phyloP scores from a whole-genome alignment of 1,140 invertebrate species.

The Macrotrachela quadricornifera region DNA sequence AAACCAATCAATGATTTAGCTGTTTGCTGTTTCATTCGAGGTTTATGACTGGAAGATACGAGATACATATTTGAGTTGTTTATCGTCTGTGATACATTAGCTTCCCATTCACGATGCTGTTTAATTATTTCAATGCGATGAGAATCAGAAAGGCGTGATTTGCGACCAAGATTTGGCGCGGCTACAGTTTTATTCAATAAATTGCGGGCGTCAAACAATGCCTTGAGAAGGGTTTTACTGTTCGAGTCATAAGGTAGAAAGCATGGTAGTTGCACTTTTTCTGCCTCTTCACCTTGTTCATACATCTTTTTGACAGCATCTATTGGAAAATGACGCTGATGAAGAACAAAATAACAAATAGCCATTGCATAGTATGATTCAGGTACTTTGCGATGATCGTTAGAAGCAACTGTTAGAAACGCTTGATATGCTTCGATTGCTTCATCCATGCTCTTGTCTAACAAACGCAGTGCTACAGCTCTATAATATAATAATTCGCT shows the following conservation, averaged over 20 bases:
- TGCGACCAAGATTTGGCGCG: too few relatives aligned
- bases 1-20: not conserved
- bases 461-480: too few relatives aligned
- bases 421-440: not conserved
- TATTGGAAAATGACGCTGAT: too few relatives aligned
- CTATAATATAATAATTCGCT: too few relatives aligned
- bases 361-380: not conserved
- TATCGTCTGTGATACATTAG: too few relatives aligned
- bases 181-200: too few relatives aligned
- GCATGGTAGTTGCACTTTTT: not conserved
- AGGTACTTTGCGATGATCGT: not conserved
- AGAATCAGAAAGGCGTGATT: too few relatives aligned
- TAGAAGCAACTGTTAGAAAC: not conserved
- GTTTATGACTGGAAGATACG: not conserved
- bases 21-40: not conserved
- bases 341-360: not conserved
- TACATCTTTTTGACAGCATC: not conserved
- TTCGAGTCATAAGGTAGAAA: not conserved
- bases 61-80: not conserved
- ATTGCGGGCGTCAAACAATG: too few relatives aligned
- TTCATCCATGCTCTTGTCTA: too few relatives aligned
- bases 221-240: too few relatives aligned
- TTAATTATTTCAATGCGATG: too few relatives aligned
- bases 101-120: too few relatives aligned
- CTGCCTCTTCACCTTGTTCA: not conserved